These are phyloP conservation scores for Clarias gariepinus DNA, from an alignment of 2,113 vertebrate species.

Conservation along the genomic window DNA sequence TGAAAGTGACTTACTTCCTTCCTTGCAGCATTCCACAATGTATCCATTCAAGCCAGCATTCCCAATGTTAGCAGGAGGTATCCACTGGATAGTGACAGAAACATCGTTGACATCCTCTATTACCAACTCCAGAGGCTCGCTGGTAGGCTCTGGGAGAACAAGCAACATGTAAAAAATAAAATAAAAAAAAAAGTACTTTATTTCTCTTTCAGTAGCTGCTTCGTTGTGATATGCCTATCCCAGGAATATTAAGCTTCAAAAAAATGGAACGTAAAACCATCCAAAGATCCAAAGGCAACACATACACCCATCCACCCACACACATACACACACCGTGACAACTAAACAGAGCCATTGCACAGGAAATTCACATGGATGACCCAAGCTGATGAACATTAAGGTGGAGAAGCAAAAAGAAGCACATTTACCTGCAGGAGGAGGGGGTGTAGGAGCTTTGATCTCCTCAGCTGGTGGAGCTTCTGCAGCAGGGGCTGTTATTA, in stretches of 20 bases:
- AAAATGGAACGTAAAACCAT: not conserved
- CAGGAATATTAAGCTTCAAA: not conserved
- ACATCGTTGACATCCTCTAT: slow-evolving; percentile 86
- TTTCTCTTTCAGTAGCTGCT: not conserved
- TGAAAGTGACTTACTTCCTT: slow-evolving; percentile 82
- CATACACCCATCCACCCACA: not conserved
- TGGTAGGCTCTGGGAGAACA: slow-evolving; percentile 78
- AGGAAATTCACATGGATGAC: not conserved
- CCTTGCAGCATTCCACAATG: slow-evolving; percentile 81
- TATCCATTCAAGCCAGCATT: slow-evolving; percentile 82
- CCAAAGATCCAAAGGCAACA: not conserved
- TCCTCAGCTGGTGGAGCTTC: slow-evolving; percentile 68
- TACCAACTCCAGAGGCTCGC: slow-evolving; percentile 76
- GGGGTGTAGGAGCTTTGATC: slow-evolving; percentile 70
- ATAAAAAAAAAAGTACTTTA: not conserved
- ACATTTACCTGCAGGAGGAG: slow-evolving; percentile 70
- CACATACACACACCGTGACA: not conserved
- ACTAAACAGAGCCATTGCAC: not conserved
- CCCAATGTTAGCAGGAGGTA: slow-evolving; percentile 79
- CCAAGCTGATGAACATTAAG: not conserved
- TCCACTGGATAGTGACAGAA: slow-evolving; percentile 86
- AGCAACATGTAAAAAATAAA: not conserved
- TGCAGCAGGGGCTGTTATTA: slow-evolving; percentile 68
- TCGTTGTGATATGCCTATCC: not conserved
- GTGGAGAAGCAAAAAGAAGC: not conserved